Percentiles rank a stretch among this genome's conserved stretches.
Evolutionary conservation across 2,797 vertebrate genomes (phyloP).

Genomic region (Monodelphis domestica): DNA sequence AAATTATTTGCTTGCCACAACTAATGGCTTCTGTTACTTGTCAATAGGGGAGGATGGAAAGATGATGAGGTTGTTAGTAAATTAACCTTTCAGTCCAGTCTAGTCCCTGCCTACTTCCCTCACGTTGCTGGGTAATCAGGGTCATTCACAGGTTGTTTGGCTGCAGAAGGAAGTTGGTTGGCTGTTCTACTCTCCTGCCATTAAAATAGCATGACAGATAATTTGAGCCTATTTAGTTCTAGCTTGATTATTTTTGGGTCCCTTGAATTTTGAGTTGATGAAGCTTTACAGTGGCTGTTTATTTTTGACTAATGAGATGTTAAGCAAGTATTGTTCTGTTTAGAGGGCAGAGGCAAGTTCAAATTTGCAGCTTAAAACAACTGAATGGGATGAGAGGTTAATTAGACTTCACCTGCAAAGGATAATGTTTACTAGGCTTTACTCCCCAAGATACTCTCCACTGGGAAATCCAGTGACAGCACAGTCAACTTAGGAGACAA

Average conservation of each 20-base stretch:
- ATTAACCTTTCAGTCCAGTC: constrained; percentile 72
- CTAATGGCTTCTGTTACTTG: constrained; percentile 70
- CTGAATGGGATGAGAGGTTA: constrained; percentile 76
- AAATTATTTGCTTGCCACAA: constrained; percentile 64
- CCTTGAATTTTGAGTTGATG: constrained; percentile 79
- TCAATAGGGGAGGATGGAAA: constrained; percentile 64
- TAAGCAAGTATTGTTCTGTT: constrained; percentile 74
- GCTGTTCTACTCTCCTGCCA: constrained; percentile 61
- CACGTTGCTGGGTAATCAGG: constrained; percentile 72
- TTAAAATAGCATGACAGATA: constrained; percentile 78
- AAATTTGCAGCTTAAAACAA: constrained; percentile 68
- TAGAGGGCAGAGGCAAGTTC: constrained; percentile 80
- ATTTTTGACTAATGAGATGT: constrained; percentile 80
- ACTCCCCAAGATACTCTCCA: constrained; percentile 52
- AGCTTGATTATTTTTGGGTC: constrained; percentile 80
- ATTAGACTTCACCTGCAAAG: constrained; percentile 75
- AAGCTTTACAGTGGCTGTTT: constrained; percentile 79
- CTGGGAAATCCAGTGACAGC: constrained; percentile 50
- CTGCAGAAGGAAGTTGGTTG: constrained; percentile 72
- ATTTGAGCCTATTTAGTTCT: constrained; percentile 78
- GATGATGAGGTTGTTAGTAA: constrained; percentile 60
- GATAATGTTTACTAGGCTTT: constrained; percentile 65
- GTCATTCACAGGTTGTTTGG: constrained; percentile 51
- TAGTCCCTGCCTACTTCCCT: constrained; percentile 44
- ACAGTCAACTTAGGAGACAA: constrained; percentile 58